Evolutionary conservation across 2,113 vertebrate species (phyloP).

Genomic region (Bos javanicus): DNA sequence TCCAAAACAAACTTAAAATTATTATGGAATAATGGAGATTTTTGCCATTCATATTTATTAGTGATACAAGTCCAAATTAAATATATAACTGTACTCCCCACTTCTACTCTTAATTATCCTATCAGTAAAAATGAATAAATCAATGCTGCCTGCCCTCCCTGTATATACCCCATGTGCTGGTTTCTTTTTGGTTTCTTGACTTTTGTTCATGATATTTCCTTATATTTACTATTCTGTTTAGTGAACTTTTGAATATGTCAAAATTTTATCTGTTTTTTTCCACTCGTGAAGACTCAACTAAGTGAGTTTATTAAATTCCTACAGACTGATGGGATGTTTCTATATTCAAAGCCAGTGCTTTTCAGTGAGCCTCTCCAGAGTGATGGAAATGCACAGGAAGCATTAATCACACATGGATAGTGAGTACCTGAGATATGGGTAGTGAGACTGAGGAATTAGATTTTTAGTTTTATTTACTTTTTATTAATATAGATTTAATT

Average conservation of each 20-base stretch:
- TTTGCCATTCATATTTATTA: background rate
- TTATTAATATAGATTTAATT: constrained; percentile 21
- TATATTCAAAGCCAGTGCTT: background rate
- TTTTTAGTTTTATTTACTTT: background rate
- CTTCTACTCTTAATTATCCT: background rate
- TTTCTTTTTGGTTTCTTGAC: background rate
- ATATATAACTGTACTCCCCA: background rate
- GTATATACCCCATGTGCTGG: background rate
- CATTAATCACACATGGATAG: background rate
- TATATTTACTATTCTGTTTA: background rate
- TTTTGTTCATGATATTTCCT: background rate
- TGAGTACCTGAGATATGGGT: background rate
- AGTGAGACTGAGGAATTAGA: background rate
- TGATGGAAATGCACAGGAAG: background rate
- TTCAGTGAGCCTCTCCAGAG: background rate
- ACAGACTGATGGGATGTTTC: background rate
- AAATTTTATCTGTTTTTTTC: background rate
- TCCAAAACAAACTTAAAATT: background rate
- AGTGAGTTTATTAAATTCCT: background rate
- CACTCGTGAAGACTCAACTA: background rate
- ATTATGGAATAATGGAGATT: background rate
- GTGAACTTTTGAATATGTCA: background rate
- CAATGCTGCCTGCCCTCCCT: background rate
- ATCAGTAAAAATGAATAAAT: background rate
- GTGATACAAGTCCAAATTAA: background rate